Base-by-base conservation (phyloP, 2,113 vertebrate species). In the Oryzias woworae region DNA sequence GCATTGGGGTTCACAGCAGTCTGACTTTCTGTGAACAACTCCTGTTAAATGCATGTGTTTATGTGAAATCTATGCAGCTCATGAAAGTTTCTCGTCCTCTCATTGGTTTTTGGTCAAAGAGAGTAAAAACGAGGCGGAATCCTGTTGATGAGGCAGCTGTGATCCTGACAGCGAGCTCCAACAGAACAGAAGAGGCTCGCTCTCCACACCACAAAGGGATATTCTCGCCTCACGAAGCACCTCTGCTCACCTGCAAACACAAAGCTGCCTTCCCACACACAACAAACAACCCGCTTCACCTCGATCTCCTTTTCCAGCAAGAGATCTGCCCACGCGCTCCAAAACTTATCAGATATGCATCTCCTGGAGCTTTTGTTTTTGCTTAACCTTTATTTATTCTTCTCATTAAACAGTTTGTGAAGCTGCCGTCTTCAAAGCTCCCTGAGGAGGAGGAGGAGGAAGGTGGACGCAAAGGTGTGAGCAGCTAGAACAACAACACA, bases 361-460 rank as follows among this genome's bases (percentile, higher is more conserved):
- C 8, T 66, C 53, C 58, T 53, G 69, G 45, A 58, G 31, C 59
- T 73, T 72, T 58, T 66, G 49, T 66, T 65, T 64, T 54, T 54
- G 53, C 45, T 42, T 47, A 69, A 74, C 10, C 63, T 77, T 68
- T 73, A 74, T 79, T 63, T 51, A 56, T 75, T 42, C 49, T 63
- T 77, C 63, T 81, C 73, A 77, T 81, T 74, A 67, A 69, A 18
- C 76, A 63, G 53, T 65, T 47, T 46, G 42, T n/a, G 58, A 62
- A 52, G 42, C 13, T 1, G 18, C 55, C 52, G 55, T 67, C 68
- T 79, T 79, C 81, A 86, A 80, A 83, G 66, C 12, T 12, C 51
- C 78, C 64, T 58, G 1, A 71, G 69, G 69, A 64, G 56, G 52
- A 65, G 58, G 73, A 53, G 43, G 66, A 14, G 44, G 45, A 76